A percentile compares a stretch with the other conserved stretches of the same genome.
Evolutionary conservation across 2,888 invertebrate genomes (phyloP).

Genomic region (Aspidiotus rigidus): DNA sequence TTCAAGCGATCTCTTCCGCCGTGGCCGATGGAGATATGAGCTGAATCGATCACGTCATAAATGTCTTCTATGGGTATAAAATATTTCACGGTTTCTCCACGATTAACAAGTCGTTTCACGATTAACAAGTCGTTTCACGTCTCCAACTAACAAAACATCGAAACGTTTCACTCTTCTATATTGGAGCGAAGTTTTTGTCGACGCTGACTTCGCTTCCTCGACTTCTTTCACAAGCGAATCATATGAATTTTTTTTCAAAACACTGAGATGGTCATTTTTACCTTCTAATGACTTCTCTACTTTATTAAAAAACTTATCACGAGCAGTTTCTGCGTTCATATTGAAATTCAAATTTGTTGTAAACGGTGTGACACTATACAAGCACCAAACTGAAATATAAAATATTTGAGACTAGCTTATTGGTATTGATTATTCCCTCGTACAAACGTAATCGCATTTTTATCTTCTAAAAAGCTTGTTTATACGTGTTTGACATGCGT

Average conservation of each 20-base stretch:
- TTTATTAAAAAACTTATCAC: conserved; percentile 2
- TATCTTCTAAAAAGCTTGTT: too few relatives aligned
- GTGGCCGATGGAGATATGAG: conserved; percentile 34
- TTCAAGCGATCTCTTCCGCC: conserved; percentile 33
- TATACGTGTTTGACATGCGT: too few relatives aligned
- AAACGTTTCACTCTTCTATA: conserved; percentile 25
- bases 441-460: too few relatives aligned
- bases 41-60: conserved; percentile 32
- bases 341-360: neutral
- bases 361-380: too few relatives aligned
- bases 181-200: conserved; percentile 15
- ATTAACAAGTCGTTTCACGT: too few relatives aligned
- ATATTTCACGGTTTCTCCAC: neutral
- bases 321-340: neutral
- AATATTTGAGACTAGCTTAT: too few relatives aligned
- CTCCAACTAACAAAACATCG: conserved; percentile 10
- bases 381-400: too few relatives aligned
- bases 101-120: conserved; percentile 3
- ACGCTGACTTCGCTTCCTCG: neutral
- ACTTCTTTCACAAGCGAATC: neutral
- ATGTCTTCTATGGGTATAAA: conserved; percentile 36
- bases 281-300: neutral
- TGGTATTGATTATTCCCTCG: too few relatives aligned
- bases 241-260: neutral
- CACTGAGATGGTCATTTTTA: conserved; percentile 6